Evolutionary conservation across 2,888 invertebrate genomes (phyloP), one percentile per base, ranked within the genome.

Genomic region (Eupelmus urozonus): DNA sequence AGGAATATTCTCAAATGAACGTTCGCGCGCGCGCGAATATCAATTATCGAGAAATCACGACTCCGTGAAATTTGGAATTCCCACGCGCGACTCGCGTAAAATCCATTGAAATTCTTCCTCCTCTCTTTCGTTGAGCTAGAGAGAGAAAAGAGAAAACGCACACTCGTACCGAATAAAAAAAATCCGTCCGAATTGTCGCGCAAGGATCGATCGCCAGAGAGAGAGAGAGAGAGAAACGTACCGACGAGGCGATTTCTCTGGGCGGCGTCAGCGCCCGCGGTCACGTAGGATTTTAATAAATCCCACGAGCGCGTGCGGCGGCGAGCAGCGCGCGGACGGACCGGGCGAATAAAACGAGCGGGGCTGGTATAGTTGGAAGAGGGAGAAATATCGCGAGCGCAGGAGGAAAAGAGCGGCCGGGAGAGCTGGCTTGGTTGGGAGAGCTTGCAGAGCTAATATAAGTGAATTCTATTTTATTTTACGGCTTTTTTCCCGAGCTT

Each of bases 201-300:
- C 29, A 60, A 74, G 57, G 65, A 53, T 67, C 57, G 59, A 59
- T 51, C 27, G 49, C 57, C 18, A 9, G 25, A n/a, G 27, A 29
- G 20, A 20, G 25, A 42, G 45, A 63, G 45, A 42, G 11, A 25
- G 53, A 53, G 23, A 53, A 27, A 71, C 29, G 73, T 73, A 75
- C 67, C 59, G 51, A 40, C 49, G 73, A 73, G 51, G 67, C 73
- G 40, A 78, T 73, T 78, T 78, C 70, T 78, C 67, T 62, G 27
- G 66, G 49, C 29, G 63, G 49, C 49, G 63, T 67, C 75, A 53
- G 75, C 65, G 59, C 51, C 34, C 40, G 63, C 62, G 75, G 75
- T 67, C 75, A 75, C 75, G 75, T 71, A 71, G 71, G 71, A 75
- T 79, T 78, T 79, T 75, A 79, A 79, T 79, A 79, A 75, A 79